Evolutionary conservation across 1,140 invertebrate genomes (phyloP).

Genomic region (Colletes latitarsis): DNA sequence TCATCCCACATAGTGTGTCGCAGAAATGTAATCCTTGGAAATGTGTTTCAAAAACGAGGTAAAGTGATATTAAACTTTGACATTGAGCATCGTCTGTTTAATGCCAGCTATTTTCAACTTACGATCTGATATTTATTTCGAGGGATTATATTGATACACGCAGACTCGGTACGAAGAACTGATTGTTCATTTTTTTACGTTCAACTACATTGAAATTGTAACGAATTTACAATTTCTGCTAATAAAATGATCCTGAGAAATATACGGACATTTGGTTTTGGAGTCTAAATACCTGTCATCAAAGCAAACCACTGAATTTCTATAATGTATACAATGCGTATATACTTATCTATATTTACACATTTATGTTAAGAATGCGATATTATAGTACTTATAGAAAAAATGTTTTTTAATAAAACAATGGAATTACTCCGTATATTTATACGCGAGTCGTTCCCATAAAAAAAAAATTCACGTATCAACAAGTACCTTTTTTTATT

Average conservation of each 20-base stretch:
- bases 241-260: constrained; percentile 5
- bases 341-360: constrained; percentile 43
- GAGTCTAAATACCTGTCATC: constrained; percentile 37
- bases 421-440: constrained; percentile 56
- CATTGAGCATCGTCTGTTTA: background rate
- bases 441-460: constrained; percentile 10
- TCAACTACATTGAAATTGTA: constrained; percentile 7
- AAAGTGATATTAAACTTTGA: constrained; percentile 1
- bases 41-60: background rate
- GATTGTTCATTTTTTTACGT: background rate
- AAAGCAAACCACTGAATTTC: constrained; percentile 48
- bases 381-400: constrained; percentile 64
- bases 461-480: background rate
- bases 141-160: constrained; percentile 3
- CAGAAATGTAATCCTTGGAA: background rate
- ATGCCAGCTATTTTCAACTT: constrained; percentile 39
- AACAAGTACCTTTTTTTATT: constrained; percentile 41
- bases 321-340: constrained; percentile 48
- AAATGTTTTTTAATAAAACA: constrained; percentile 72
- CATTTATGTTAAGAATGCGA: constrained; percentile 55
- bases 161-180: constrained; percentile 29
- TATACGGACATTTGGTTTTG: constrained; percentile 14
- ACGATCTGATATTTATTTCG: background rate
- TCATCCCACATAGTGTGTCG: no score
- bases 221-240: constrained; percentile 1